Evolutionary conservation across 2,888 invertebrate genomes (phyloP), one percentile per base, ranked within the genome.

Genomic region (Sepiola atlantica): DNA sequence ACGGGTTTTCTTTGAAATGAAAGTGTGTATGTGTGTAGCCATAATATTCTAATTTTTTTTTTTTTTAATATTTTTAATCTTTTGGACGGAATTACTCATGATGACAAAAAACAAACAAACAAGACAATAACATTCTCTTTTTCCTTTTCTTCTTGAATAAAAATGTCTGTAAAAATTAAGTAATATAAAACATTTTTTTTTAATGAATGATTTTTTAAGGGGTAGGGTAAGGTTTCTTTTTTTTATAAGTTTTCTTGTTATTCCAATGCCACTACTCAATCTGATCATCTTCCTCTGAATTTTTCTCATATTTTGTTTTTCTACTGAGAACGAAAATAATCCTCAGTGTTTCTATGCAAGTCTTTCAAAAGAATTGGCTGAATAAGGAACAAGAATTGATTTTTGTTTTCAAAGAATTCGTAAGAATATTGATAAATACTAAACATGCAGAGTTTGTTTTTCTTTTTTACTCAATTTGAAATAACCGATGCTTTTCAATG

Each of bases 141-240:
- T 77, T 77, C 77, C 77, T 77, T 77, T 77, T 77, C 77, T 77
- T 77, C 77, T 77, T n/a, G n/a, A 77, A 77, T 77, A 77, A 77
- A 77, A 77, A 77, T 61, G 77, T 77, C 77, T 77, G 77, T 77
- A 77, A 77, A 77, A 77, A 77, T 77, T 77, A 77, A 77, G 77
- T 77, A 77, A 77, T 77, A 77, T 77, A 77, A 77, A 77, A 77
- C n/a, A 77, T 77, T 16, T 77, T 61, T 61, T 28, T 14, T n/a
- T n/a, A n/a, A 77, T 77, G 77, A 77, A 77, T 77, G 77, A 32
- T 77, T n/a, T n/a, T 32, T 32, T 14, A 12, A n/a, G n/a, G 77
- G 77, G 28, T 0, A n/a, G n/a, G n/a, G 77, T 4, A 77, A 77
- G 14, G n/a, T 12, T 77, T 77, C n/a, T n/a, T 77, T 77, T 77